Conservation (phyloP, 2,797 vertebrate species). For the Coreius guichenoti region DNA sequence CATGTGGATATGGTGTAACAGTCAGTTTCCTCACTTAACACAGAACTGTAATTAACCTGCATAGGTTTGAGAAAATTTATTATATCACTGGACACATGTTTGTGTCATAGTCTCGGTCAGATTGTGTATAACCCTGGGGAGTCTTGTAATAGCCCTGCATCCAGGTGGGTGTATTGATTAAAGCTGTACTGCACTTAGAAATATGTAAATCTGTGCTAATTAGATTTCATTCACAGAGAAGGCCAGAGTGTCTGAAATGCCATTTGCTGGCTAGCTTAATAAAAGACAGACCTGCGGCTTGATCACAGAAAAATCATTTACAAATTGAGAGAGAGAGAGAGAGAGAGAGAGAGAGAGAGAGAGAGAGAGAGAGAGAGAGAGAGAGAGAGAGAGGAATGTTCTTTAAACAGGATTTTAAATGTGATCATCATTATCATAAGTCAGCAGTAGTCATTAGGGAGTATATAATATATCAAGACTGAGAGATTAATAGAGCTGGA, state of each 20-base stretch:
- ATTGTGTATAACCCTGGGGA: constrained; percentile 52
- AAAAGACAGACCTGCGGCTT: constrained; percentile 15
- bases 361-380: background rate
- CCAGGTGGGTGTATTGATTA: constrained; percentile 61
- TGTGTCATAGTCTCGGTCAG: constrained; percentile 48
- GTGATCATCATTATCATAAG: constrained; percentile 31
- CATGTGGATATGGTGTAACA: background rate
- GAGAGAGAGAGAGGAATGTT: background rate
- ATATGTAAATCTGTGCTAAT: constrained; percentile 60
- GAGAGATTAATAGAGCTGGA: constrained; percentile 61
- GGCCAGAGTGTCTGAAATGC: constrained; percentile 37
- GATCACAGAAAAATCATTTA: constrained; percentile 28
- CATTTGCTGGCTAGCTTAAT: constrained; percentile 18
- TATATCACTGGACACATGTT: constrained; percentile 54
- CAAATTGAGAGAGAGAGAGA: background rate
- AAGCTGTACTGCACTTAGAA: constrained; percentile 55
- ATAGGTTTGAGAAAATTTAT: constrained; percentile 45
- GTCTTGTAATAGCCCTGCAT: constrained; percentile 44
- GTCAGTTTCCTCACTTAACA: constrained; percentile 37
- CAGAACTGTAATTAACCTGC: constrained; percentile 34
- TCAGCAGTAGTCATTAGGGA: constrained; percentile 36
- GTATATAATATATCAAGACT: constrained; percentile 43
- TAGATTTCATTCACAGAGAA: constrained; percentile 56
- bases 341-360: background rate
- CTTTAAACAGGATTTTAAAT: constrained; percentile 42